Percentiles rank a stretch among this genome's conserved stretches.
Evolutionary conservation across 1,140 invertebrate species (phyloP).

Genomic region (Thaumetopoea pityocampa): DNA sequence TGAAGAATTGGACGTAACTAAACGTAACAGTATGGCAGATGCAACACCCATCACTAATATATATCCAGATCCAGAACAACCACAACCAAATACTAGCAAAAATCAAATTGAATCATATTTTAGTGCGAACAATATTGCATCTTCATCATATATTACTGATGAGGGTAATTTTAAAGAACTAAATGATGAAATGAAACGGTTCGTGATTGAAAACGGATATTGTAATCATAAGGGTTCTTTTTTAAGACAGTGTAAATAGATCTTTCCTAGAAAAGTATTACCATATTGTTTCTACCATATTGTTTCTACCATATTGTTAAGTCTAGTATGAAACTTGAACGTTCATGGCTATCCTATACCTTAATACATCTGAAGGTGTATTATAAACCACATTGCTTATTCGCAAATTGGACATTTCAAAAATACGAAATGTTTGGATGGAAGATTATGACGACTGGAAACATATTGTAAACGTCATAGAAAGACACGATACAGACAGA

Average conservation of each 20-base stretch:
- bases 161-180: slow-evolving; percentile 25
- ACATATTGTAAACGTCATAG: slow-evolving; percentile 24
- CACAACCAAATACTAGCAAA: slow-evolving; percentile 19
- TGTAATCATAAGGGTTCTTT: slow-evolving; percentile 22
- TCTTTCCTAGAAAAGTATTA: slow-evolving; percentile 23
- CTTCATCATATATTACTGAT: slow-evolving; percentile 23
- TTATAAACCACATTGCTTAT: slow-evolving; percentile 25
- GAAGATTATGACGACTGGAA: slow-evolving; percentile 26
- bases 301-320: too few relatives aligned
- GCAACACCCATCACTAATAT: slow-evolving; percentile 16
- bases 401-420: slow-evolving; percentile 23
- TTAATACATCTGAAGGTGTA: slow-evolving; percentile 20
- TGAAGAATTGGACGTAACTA: slow-evolving; percentile 9
- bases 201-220: slow-evolving; percentile 23
- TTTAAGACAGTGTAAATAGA: slow-evolving; percentile 24
- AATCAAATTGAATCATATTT: slow-evolving; percentile 8
- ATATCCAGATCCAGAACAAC: slow-evolving; percentile 20
- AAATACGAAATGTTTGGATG: slow-evolving; percentile 21
- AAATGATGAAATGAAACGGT: slow-evolving; percentile 22
- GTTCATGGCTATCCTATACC: slow-evolving; percentile 21
- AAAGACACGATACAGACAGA: too few relatives aligned
- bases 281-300: slow-evolving; percentile 19
- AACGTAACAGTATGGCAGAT: slow-evolving; percentile 15
- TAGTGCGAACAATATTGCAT: slow-evolving; percentile 14
- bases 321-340: slow-evolving; percentile 22